Evolutionary conservation across 2,113 vertebrate genomes (phyloP).

Genomic region (Ranitomeya imitator): DNA sequence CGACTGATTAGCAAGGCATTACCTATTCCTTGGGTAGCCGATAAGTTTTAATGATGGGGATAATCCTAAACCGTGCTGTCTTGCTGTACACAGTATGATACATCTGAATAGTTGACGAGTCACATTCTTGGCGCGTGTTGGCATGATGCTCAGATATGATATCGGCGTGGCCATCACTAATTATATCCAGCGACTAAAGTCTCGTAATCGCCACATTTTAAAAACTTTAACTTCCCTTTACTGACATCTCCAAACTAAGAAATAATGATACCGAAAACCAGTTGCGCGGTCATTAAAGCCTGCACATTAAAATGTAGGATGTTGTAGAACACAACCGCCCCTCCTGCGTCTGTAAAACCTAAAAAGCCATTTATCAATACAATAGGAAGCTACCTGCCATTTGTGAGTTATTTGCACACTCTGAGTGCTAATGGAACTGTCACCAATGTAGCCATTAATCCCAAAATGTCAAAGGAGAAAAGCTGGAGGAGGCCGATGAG

Average conservation of each 20-base stretch:
- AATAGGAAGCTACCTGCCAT: slow-evolving; percentile 73
- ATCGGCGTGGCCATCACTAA: background rate
- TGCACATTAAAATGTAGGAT: slow-evolving; percentile 55
- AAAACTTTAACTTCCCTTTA: slow-evolving; percentile 22
- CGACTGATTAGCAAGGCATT: too few species aligned
- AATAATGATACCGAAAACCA: slow-evolving; percentile 14
- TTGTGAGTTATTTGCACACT: slow-evolving; percentile 69
- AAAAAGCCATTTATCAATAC: slow-evolving; percentile 67
- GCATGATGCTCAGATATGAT: background rate
- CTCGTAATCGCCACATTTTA: background rate
- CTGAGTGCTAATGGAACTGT: slow-evolving; percentile 72
- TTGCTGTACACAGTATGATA: too few species aligned
- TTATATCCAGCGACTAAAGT: background rate
- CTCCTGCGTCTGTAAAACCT: slow-evolving; percentile 56
- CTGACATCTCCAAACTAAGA: slow-evolving; percentile 27
- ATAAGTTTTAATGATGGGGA: too few species aligned
- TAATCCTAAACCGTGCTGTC: too few species aligned
- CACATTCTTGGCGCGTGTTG: background rate
- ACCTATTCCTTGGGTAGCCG: too few species aligned
- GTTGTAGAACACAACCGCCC: slow-evolving; percentile 49
- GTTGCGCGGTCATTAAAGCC: slow-evolving; percentile 46
- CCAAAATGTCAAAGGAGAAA: slow-evolving; percentile 66
- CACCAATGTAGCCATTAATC: slow-evolving; percentile 67
- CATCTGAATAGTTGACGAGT: too few species aligned
- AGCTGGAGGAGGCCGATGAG: slow-evolving; percentile 67